Evolutionary conservation across 2,888 invertebrate species (phyloP), one percentile per base, ranked within the genome.

Genomic region (Sarcophaga carnaria): DNA sequence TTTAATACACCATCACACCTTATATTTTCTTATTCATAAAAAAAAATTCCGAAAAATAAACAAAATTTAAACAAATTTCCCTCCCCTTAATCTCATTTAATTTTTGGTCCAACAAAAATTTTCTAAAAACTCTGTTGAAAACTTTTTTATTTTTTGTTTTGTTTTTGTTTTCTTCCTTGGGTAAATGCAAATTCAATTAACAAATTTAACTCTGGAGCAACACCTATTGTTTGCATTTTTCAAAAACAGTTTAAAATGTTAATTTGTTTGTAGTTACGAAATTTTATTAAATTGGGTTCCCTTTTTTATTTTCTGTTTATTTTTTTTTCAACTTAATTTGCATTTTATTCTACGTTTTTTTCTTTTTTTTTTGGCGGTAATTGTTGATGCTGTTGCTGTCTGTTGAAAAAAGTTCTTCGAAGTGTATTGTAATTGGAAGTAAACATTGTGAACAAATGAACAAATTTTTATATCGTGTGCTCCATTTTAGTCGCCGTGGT

Each of bases 221-320:
- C 66, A 59, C 25, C 72, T 72, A 20, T 47, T 66, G 59, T 12
- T 60, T 14, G 12, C 4, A 66, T 63, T 71, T 63, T 37, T 4
- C 11, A 45, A 49, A 69, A 69, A 69, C 72, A 80, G 71, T 37
- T 79, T 64, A 66, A 80, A 72, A 72, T 66, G 64, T 80, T 66
- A 80, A 74, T 72, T 80, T 54, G 54, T 54, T 37, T 80, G 49
- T 66, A 27, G 27, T 27, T 45, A 72, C 66, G 45, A 72, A 66
- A 66, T 66, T 12, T 59, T 64, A 47, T 47, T 12, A 8, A 64
- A 72, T 54, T 2, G 14, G 54, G 54, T 54, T 54, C 17, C 2
- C 0, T 0, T 63, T 59, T 74, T 47, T 60, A 22, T 22, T 45
- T 62, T 62, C 17, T 45, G 20, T 37, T 64, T 49, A 17, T 10